Evolutionary conservation across 2,888 invertebrate species (phyloP), one percentile per base, ranked within the genome.

Genomic region (Ypsolopha scabrella): DNA sequence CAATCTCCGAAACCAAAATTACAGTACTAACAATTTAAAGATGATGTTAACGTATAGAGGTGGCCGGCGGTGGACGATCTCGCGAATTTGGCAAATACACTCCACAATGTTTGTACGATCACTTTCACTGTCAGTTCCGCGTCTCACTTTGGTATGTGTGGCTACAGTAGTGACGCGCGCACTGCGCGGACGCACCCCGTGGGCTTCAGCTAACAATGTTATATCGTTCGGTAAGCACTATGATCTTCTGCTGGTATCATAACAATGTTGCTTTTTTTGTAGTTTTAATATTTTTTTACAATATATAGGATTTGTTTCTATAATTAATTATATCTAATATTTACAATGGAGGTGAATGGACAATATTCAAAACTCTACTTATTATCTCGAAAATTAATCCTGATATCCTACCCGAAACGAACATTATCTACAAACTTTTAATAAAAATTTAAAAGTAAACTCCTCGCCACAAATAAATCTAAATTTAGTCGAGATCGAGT

Each of bases 281-380:
- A 81, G 75, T 83, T 85, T 82, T 74, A 72, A 61, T 76, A 24
- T 85, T 86, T 55, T 70, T 86, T 81, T 85, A 86, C 85, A 86
- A 86, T 86, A 86, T 86, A 86, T 85, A 83, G 81, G 82, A 83
- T 86, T 82, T 80, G 70, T 82, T 77, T 77, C 83, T 86, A 85
- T 82, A 80, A 79, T 86, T 85, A 86, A 82, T 86, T 86, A 86
- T 70, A 82, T 72, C 86, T 86, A 86, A 77, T 86, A 86, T 86
- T 86, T 86, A 86, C 86, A 86, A 83, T 80, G 82, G 82, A 86
- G 85, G 85, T 81, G 85, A 83, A 81, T 72, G 81, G 82, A 83
- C 82, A 81, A 69, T 79, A 78, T 78, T 78, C 72, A 72, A 77
- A 73, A 78, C 75, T 75, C 83, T 81, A 83, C 79, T 75, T 75